Base-by-base conservation (phyloP, 2,888 invertebrate species). In the Nipponacmea schrenckii region DNA sequence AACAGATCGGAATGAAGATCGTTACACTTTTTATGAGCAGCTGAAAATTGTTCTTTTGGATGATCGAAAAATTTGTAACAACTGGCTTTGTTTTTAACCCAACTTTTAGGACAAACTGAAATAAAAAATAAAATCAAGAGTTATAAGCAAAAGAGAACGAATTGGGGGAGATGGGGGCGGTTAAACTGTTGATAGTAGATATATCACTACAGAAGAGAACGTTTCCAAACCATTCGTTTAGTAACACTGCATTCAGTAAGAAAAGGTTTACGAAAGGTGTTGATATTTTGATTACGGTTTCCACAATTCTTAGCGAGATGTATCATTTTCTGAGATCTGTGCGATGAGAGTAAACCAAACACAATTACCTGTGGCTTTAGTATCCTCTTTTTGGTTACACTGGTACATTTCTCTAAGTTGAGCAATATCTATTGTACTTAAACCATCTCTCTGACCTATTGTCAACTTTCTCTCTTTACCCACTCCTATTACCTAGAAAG, bases 21-120 rank as follows among this genome's bases (percentile, higher is more conserved):
- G 31, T 85, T 78, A 75, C 92, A 92, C 69, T 89, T 87, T 7
- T 76, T 73, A 7, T 74, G 64, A 7, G 85, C 86, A 8, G 78
- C 79, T 1, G 85, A 81, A 70, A 82, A 86, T 69, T 86, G 82
- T 12, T 78, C 76, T 27, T 72, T 78, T 31, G 80, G 77, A 0
- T 89, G 81, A 48, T 86, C 81, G 63, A 82, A 88, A 74, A 91
- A 84, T 62, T 89, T 89, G 83, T 92, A 92, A 79, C 92, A 92
- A 62, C 87, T 88, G n/a, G 89, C 89, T 1, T 88, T 87, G 77
- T 89, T 88, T n/a, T 90, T 87, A 15, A 89, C 77, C 83, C 91
- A 92, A 39, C 90, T 90, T 12, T 86, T 82, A 14, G 85, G 86
- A 79, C 92, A 92, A 27, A 67, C 86, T 86, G 72, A 20, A 77